Evolutionary conservation across 2,797 vertebrate genomes (phyloP).

Genomic region (Notolabrus celidotus): DNA sequence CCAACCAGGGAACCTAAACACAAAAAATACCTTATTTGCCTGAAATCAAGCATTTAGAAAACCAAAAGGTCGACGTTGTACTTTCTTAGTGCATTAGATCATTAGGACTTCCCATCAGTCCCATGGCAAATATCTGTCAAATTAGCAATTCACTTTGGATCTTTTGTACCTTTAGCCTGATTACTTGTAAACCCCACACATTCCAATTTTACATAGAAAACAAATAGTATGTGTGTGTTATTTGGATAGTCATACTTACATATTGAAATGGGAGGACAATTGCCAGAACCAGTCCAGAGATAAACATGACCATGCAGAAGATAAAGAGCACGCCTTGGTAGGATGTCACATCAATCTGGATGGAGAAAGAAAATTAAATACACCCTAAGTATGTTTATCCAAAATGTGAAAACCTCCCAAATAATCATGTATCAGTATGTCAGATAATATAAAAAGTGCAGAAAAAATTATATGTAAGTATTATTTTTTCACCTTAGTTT

Average conservation of each 20-base stretch:
- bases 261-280: conserved; percentile 90
- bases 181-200: not conserved
- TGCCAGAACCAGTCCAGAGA: conserved; percentile 89
- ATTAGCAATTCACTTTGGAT: conserved; percentile 1
- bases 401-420: not conserved
- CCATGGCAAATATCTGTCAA: not conserved
- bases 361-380: conserved; percentile 24
- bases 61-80: not conserved
- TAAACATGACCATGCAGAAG: conserved; percentile 90
- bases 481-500: conserved; percentile 89
- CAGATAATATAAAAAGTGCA: not conserved
- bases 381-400: not conserved
- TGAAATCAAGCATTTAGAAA: not conserved
- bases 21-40: conserved; percentile 28
- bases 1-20: conserved; percentile 91
- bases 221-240: not conserved
- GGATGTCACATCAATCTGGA: conserved; percentile 93
- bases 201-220: not conserved
- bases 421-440: not conserved
- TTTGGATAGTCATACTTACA: conserved; percentile 80
- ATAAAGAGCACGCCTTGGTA: conserved; percentile 90
- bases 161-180: not conserved
- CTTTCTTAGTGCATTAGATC: not conserved
- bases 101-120: not conserved
- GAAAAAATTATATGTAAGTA: not conserved